A percentile compares a stretch with the other conserved stretches of the same genome.
Evolutionary conservation across 2,797 vertebrate genomes (phyloP).

Genomic region (Amblyopsis hoosieri): DNA sequence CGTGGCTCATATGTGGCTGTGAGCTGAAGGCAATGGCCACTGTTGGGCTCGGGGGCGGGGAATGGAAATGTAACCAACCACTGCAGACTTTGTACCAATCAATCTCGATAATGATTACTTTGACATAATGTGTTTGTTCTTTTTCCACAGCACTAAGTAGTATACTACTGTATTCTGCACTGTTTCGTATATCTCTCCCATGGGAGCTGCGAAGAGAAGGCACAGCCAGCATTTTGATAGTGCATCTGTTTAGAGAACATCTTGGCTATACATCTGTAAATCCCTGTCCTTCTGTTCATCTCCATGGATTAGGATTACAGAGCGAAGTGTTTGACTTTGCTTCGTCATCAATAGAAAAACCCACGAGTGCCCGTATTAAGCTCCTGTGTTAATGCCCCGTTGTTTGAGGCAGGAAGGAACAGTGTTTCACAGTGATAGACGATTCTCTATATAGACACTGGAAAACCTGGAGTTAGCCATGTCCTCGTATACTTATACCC

Average conservation of each 20-base stretch:
- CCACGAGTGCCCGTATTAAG: constrained; percentile 25
- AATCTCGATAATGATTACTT: no score
- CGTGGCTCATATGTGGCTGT: no score
- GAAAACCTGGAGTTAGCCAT: constrained; percentile 27
- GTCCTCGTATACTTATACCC: constrained; percentile 30
- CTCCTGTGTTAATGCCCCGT: constrained; percentile 1
- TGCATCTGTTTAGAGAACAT: constrained; percentile 26
- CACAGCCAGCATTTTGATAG: constrained; percentile 25
- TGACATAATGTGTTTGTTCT: not conserved
- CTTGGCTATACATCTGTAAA: constrained; percentile 60
- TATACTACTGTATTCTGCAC: not conserved
- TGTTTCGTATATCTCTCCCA: not conserved
- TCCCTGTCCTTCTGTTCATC: constrained; percentile 43
- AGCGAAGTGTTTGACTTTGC: constrained; percentile 46
- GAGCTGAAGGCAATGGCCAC: no score
- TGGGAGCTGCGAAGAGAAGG: constrained; percentile 15
- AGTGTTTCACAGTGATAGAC: constrained; percentile 40
- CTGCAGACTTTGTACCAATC: no score
- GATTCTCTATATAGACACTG: constrained; percentile 23
- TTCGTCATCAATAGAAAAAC: constrained; percentile 52
- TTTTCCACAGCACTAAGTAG: not conserved
- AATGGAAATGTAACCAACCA: no score
- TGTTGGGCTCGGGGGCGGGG: no score
- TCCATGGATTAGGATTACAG: constrained; percentile 70
- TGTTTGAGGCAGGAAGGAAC: constrained; percentile 50